These are phyloP conservation scores for Phalangium opilio DNA, from an alignment of 2,888 invertebrate genomes.

Conservation along the genomic window DNA sequence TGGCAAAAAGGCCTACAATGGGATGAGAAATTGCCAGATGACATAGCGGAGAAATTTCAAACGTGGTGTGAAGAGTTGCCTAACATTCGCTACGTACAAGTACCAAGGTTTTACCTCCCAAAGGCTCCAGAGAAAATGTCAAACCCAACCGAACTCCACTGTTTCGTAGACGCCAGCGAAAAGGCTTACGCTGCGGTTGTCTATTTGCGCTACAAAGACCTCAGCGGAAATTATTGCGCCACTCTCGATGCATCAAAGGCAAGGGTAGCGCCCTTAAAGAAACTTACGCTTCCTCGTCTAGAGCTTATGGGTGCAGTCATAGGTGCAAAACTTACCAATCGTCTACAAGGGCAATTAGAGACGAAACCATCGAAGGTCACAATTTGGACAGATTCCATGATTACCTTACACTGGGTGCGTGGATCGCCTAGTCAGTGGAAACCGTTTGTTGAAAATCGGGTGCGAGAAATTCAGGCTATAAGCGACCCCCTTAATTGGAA, in stretches of 20 bases:
- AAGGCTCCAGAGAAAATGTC: too few relatives aligned
- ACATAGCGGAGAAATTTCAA: constrained; percentile 1
- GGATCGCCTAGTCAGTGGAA: constrained; percentile 13
- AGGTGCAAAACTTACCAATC: not conserved
- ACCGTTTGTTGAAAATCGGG: constrained; percentile 21
- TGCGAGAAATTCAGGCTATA: constrained; percentile 18
- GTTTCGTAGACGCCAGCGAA: constrained; percentile 21
- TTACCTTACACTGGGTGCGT: constrained; percentile 19
- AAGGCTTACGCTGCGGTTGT: constrained; percentile 19
- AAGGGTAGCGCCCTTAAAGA: constrained; percentile 20
- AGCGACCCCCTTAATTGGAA: constrained; percentile 16
- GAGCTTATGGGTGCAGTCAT: constrained; percentile 18
- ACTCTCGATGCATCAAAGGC: constrained; percentile 11
- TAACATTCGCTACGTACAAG: not conserved
- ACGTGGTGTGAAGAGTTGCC: constrained; percentile 1
- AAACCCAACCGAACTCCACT: constrained; percentile 2
- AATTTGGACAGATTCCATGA: constrained; percentile 18
- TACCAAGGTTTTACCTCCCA: constrained; percentile 3
- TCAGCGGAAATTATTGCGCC: not conserved
- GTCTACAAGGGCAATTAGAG: not conserved
- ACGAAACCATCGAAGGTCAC: not conserved
- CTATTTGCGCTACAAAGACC: constrained; percentile 10
- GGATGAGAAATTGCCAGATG: constrained; percentile 19
- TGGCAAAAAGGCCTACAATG: constrained; percentile 20
- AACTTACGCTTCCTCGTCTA: constrained; percentile 19